Percentiles rank a stretch among this genome's conserved stretches.
These are phyloP conservation scores for Brachionus calyciflorus DNA, from an alignment of 1,140 invertebrate species.

Conservation along the genomic window DNA sequence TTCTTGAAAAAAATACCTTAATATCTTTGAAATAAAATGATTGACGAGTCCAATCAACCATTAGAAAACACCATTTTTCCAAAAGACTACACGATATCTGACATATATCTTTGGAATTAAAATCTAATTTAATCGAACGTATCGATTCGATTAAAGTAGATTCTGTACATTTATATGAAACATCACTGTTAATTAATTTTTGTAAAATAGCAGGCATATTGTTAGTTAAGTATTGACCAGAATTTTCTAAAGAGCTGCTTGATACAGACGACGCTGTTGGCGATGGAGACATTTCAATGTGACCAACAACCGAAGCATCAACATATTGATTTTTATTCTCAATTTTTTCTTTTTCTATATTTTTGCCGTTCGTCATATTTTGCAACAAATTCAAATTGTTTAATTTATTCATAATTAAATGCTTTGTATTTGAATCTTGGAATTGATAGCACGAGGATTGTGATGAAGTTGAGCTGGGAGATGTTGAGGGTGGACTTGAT, in stretches of 20 bases:
- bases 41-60: slow-evolving; percentile 47
- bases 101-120: slow-evolving; percentile 7
- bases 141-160: slow-evolving; percentile 4
- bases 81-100: slow-evolving; percentile 11
- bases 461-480: neutral
- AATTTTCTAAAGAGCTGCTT: neutral
- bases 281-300: slow-evolving; percentile 14
- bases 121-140: slow-evolving; percentile 17
- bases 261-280: neutral
- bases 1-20: neutral
- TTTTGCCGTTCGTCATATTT: neutral
- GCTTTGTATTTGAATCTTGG: neutral
- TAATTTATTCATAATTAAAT: slow-evolving; percentile 20
- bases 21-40: slow-evolving; percentile 46
- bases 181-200: slow-evolving; percentile 31
- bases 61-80: slow-evolving; percentile 45
- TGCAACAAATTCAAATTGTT: slow-evolving; percentile 46
- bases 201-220: slow-evolving; percentile 27
- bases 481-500: neutral
- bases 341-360: neutral
- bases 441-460: slow-evolving; percentile 16
- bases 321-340: neutral
- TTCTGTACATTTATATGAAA: slow-evolving; percentile 32
- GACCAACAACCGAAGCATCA: neutral
- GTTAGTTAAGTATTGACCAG: neutral